These are phyloP conservation scores for Amblyopsis rosae DNA, from an alignment of 2,113 vertebrate species.

Conservation along the genomic window DNA sequence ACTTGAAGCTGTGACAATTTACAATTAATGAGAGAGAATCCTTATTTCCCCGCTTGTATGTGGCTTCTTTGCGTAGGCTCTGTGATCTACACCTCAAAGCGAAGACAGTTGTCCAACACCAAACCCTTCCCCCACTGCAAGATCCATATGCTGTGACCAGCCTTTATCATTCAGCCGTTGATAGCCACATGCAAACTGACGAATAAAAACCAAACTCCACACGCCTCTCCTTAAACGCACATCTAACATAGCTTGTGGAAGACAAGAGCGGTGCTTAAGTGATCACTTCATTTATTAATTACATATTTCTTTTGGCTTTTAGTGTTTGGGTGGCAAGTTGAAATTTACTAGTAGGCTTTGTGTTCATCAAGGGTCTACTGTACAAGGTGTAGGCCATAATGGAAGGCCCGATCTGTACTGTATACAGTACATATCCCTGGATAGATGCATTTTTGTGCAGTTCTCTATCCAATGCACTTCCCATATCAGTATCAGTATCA, in stretches of 20 bases:
- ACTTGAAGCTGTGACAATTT: constrained; percentile 53
- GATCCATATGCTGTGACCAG: constrained; percentile 50
- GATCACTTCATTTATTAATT: constrained; percentile 6
- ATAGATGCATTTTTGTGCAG: constrained; percentile 20
- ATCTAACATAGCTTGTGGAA: constrained; percentile 17
- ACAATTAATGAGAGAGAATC: constrained; percentile 65
- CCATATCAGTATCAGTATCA: constrained; percentile 12
- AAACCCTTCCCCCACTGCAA: constrained; percentile 14
- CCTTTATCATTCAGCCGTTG: constrained; percentile 45
- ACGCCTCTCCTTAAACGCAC: constrained; percentile 20
- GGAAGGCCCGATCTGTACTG: background rate
- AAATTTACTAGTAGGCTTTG: background rate
- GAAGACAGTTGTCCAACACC: constrained; percentile 17
- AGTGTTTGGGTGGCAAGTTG: background rate
- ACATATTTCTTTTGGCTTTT: constrained; percentile 4
- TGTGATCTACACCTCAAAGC: constrained; percentile 61
- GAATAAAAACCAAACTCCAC: constrained; percentile 45
- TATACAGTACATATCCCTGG: background rate
- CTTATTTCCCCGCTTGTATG: constrained; percentile 55
- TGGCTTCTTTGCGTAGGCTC: constrained; percentile 40
- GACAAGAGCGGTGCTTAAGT: constrained; percentile 6
- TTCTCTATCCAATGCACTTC: constrained; percentile 15
- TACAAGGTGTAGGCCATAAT: background rate
- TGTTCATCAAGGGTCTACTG: background rate
- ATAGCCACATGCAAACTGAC: constrained; percentile 35